Conservation (phyloP, 2,888 invertebrate species). For the Epinotia bilunana region DNA sequence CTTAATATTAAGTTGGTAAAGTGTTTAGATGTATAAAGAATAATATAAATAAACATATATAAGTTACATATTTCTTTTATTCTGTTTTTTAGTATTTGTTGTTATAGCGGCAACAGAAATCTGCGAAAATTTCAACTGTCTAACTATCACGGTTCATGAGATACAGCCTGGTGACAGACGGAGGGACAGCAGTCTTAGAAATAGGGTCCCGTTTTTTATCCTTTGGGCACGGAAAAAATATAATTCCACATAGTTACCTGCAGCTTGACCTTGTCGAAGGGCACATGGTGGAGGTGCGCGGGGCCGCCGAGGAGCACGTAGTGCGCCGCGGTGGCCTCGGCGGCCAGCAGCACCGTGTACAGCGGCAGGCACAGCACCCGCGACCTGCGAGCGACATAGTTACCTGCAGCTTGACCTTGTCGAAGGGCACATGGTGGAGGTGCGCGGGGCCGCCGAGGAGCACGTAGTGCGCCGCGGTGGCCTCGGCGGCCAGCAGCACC, state of each 20-base stretch:
- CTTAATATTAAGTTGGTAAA: too few species aligned
- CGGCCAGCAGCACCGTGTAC: constrained; percentile 91
- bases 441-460: constrained; percentile 86
- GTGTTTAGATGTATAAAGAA: too few species aligned
- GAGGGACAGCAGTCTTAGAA: too few species aligned
- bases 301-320: constrained; percentile 87
- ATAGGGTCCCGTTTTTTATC: too few species aligned
- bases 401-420: constrained; percentile 61
- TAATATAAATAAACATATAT: too few species aligned
- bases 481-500: constrained; percentile 90
- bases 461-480: constrained; percentile 87
- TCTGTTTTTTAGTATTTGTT: too few species aligned
- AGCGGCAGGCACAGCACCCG: constrained; percentile 94
- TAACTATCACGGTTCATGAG: too few species aligned
- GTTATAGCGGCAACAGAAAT: too few species aligned
- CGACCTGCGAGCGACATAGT: constrained; percentile 68
- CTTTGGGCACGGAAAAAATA: too few species aligned
- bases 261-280: constrained; percentile 66
- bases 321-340: constrained; percentile 87
- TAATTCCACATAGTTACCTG: constrained; percentile 54
- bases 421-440: constrained; percentile 84
- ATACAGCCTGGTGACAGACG: too few species aligned
- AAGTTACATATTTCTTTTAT: too few species aligned
- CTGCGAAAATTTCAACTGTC: too few species aligned
- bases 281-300: constrained; percentile 84